Conservation (phyloP, 1,140 invertebrate genomes). For the Himalopsyche phryganea region DNA sequence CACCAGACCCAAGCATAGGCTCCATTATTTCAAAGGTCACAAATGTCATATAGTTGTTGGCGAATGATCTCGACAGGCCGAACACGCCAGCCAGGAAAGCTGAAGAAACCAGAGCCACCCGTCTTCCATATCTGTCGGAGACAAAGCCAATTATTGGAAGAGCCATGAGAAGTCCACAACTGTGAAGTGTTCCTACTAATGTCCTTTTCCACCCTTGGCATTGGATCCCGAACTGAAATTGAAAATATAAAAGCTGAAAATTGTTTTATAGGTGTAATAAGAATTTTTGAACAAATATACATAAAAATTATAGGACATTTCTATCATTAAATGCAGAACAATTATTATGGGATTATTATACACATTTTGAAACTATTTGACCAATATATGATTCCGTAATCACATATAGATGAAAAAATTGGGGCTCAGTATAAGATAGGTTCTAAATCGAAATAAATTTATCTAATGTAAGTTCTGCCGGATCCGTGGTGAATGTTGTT, state of each 20-base stretch:
- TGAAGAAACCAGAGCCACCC: slow-evolving; percentile 58
- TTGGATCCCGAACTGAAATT: slow-evolving; percentile 43
- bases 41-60: slow-evolving; percentile 64
- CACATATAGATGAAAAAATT: too few species aligned
- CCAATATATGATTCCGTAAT: too few species aligned
- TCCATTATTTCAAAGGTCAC: slow-evolving; percentile 64
- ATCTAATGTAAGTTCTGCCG: too few species aligned
- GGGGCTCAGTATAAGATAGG: too few species aligned
- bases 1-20: slow-evolving; percentile 50
- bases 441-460: too few species aligned
- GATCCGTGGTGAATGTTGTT: too few species aligned
- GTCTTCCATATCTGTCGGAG: slow-evolving; percentile 64
- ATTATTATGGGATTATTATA: too few species aligned
- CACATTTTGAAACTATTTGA: too few species aligned
- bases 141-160: slow-evolving; percentile 64
- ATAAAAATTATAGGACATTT: background rate
- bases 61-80: slow-evolving; percentile 63
- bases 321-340: too few species aligned
- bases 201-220: slow-evolving; percentile 65
- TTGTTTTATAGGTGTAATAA: too few species aligned
- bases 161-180: slow-evolving; percentile 66
- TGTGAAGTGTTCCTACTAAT: slow-evolving; percentile 67
- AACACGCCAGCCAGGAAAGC: slow-evolving; percentile 57
- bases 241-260: slow-evolving; percentile 3
- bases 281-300: too few species aligned